Evolutionary conservation across 2,113 vertebrate genomes (phyloP).

Genomic region (Vulpes ferrilata): DNA sequence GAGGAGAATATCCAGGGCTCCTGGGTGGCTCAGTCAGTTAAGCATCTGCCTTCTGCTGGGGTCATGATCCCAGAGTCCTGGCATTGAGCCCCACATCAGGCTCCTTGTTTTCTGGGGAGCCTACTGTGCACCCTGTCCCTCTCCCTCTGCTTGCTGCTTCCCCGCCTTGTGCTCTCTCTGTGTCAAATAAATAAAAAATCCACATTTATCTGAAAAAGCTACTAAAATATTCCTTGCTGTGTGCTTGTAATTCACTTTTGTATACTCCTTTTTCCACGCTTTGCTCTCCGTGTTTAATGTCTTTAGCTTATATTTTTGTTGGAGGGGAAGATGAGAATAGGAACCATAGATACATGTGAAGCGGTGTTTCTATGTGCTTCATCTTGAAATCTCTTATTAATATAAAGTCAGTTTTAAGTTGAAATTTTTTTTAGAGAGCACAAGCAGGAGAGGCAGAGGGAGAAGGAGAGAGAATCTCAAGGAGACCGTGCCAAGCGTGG

Average conservation of each 20-base stretch:
- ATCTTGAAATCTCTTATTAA: conserved; percentile 29
- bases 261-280: background rate
- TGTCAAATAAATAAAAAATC: too few species aligned
- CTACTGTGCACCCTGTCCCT: too few species aligned
- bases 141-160: too few species aligned
- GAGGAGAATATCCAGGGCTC: background rate
- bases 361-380: conserved; percentile 31
- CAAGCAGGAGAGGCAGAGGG: background rate
- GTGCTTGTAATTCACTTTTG: background rate
- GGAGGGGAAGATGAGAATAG: background rate
- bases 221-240: background rate
- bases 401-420: conserved; percentile 28
- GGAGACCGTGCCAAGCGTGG: background rate
- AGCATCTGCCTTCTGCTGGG: too few species aligned
- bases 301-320: conserved; percentile 8
- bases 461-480: background rate
- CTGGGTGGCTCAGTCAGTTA: too few species aligned
- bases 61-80: too few species aligned
- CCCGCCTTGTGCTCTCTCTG: too few species aligned
- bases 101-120: too few species aligned
- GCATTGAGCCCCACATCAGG: too few species aligned
- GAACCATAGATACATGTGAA: background rate
- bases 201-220: conserved; percentile 30
- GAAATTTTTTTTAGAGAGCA: background rate
- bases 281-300: background rate